A percentile compares a stretch with the other conserved stretches of the same genome.
These are phyloP conservation scores for Drosophila glabriapex DNA, from an alignment of 2,888 invertebrate species.

Conservation along the genomic window DNA sequence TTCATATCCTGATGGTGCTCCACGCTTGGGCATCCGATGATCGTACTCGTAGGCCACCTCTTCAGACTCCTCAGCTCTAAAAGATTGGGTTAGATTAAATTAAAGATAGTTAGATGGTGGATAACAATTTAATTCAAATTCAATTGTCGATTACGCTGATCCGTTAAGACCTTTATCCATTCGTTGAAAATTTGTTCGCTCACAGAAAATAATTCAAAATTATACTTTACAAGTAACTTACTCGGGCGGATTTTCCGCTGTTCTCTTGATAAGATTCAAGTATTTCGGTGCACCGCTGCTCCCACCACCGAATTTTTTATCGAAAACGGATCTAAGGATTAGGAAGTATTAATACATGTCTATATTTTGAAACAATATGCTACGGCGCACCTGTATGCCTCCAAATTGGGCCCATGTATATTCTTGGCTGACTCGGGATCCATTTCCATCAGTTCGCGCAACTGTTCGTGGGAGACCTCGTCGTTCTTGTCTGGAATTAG, in stretches of 20 bases:
- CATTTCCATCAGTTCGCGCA: slow-evolving; percentile 78
- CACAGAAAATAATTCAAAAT: slow-evolving; percentile 58
- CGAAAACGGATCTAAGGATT: slow-evolving; percentile 73
- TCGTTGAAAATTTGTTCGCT: slow-evolving; percentile 20
- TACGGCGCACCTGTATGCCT: slow-evolving; percentile 64
- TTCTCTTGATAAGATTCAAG: slow-evolving; percentile 73
- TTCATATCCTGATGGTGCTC: slow-evolving; percentile 66
- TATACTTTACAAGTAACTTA: slow-evolving; percentile 79
- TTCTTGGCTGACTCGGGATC: slow-evolving; percentile 75
- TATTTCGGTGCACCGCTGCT: slow-evolving; percentile 70
- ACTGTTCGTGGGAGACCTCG: slow-evolving; percentile 78
- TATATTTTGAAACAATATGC: neutral
- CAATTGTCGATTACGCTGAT: slow-evolving; percentile 25
- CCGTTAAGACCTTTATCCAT: slow-evolving; percentile 20
- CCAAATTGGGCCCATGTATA: slow-evolving; percentile 71
- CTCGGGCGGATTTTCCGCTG: slow-evolving; percentile 78
- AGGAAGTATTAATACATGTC: neutral
- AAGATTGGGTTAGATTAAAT: slow-evolving; percentile 19
- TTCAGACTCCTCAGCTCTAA: slow-evolving; percentile 67
- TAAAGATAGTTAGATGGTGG: neutral
- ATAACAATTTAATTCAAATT: slow-evolving; percentile 14
- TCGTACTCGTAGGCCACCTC: slow-evolving; percentile 72
- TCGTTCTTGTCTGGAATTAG: slow-evolving; percentile 82
- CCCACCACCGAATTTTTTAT: slow-evolving; percentile 65
- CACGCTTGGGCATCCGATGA: slow-evolving; percentile 68